These are phyloP conservation scores for Eulemur coronatus DNA, from an alignment of 2,797 vertebrate species.

Conservation along the genomic window DNA sequence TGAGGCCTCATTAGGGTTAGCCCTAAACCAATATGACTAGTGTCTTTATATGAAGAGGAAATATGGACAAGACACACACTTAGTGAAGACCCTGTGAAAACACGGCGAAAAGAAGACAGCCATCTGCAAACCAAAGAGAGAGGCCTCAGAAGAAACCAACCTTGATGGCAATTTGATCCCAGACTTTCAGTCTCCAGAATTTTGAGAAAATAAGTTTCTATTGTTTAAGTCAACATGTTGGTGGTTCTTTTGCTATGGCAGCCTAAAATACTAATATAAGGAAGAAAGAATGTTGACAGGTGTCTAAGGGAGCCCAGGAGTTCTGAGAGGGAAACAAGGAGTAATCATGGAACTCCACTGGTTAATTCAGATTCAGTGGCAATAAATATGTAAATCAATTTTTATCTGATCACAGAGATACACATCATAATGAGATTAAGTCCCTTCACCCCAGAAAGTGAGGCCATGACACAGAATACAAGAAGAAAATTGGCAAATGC, in stretches of 20 bases:
- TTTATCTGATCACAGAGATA: background rate
- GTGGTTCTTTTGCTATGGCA: background rate
- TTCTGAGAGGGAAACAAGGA: background rate
- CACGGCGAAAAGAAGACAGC: background rate
- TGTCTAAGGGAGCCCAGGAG: background rate
- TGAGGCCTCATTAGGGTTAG: background rate
- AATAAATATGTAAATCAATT: background rate
- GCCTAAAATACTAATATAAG: background rate
- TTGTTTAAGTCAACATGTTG: background rate
- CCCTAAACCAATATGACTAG: background rate
- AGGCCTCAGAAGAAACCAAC: background rate
- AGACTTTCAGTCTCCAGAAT: background rate
- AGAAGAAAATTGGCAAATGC: background rate
- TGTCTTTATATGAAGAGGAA: background rate
- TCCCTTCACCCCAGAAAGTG: background rate
- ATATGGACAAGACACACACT: background rate
- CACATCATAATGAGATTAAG: background rate
- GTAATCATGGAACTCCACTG: background rate
- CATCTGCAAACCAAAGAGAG: background rate
- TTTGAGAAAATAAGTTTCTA: background rate
- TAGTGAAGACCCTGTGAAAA: background rate
- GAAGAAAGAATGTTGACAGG: background rate
- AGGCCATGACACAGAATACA: background rate
- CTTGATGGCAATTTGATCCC: background rate
- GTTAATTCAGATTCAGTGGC: background rate